These are phyloP conservation scores for Notocelia uddmanniana DNA, from an alignment of 2,888 invertebrate species.

Conservation along the genomic window DNA sequence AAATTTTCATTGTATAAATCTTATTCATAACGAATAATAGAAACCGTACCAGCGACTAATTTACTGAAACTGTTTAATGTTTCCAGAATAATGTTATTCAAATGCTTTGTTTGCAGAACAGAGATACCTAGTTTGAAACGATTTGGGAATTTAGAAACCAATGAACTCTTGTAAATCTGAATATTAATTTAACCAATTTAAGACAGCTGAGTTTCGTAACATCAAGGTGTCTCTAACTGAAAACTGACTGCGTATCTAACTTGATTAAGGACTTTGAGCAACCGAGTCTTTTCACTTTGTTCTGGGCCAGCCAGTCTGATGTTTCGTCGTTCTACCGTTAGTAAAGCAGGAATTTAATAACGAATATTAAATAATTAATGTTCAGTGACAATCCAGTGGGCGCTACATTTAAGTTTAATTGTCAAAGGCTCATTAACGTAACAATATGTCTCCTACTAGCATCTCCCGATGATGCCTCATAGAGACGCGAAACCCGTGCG, in stretches of 20 bases:
- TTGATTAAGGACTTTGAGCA: constrained; percentile 1
- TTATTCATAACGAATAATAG: constrained; percentile 37
- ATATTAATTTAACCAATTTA: constrained; percentile 37
- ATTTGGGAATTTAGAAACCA: constrained; percentile 34
- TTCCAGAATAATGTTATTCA: constrained; percentile 41
- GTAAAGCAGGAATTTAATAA: neutral
- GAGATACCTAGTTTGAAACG: constrained; percentile 36
- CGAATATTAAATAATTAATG: neutral
- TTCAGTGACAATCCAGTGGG: neutral
- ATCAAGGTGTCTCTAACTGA: constrained; percentile 4
- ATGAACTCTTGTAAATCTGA: constrained; percentile 14
- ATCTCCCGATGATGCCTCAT: too few species aligned
- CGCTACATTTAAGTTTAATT: neutral
- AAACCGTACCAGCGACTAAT: constrained; percentile 15
- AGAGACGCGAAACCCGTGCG: too few species aligned
- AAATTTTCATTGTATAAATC: constrained; percentile 41
- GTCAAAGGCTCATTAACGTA: too few species aligned
- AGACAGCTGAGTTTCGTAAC: constrained; percentile 12
- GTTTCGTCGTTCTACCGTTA: neutral
- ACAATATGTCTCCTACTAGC: too few species aligned
- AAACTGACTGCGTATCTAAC: neutral
- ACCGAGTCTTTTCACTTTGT: neutral
- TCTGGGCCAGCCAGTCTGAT: neutral
- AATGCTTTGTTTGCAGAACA: constrained; percentile 42
- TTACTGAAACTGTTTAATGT: constrained; percentile 41